These are phyloP conservation scores for Cabera pusaria DNA, from an alignment of 2,888 invertebrate species.

Conservation along the genomic window DNA sequence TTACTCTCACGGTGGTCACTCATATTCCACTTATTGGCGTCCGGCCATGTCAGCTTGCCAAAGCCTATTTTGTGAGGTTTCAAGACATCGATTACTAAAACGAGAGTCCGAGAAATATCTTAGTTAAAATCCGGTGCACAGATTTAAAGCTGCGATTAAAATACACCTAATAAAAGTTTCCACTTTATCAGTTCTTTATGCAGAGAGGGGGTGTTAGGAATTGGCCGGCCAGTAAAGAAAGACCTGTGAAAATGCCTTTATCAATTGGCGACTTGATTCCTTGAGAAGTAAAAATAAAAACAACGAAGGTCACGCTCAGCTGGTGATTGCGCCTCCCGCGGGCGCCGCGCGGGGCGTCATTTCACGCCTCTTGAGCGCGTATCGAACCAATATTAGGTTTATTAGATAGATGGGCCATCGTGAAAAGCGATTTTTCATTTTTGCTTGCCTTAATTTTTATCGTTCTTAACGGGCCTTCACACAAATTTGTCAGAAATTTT, in stretches of 20 bases:
- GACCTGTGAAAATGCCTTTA: constrained; percentile 35
- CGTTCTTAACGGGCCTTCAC: constrained; percentile 39
- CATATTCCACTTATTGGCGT: constrained; percentile 37
- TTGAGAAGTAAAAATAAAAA: constrained; percentile 43
- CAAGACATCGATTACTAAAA: constrained; percentile 23
- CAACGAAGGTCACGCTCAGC: constrained; percentile 48
- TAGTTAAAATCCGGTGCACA: constrained; percentile 13
- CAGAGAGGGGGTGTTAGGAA: constrained; percentile 42
- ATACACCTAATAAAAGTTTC: constrained; percentile 44
- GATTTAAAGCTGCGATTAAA: constrained; percentile 28
- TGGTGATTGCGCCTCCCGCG: constrained; percentile 48
- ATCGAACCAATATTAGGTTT: constrained; percentile 81
- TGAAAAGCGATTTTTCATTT: constrained; percentile 69
- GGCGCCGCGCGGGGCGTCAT: constrained; percentile 59
- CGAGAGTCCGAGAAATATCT: constrained; percentile 13
- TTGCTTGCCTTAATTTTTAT: constrained; percentile 52
- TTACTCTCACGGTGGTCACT: constrained; percentile 28
- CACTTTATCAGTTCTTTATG: constrained; percentile 49
- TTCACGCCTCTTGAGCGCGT: constrained; percentile 79
- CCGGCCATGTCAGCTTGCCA: constrained; percentile 34
- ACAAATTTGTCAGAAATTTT: constrained; percentile 34
- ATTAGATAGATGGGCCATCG: constrained; percentile 75
- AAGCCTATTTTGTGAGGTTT: constrained; percentile 25
- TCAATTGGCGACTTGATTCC: constrained; percentile 22
- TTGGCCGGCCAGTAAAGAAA: constrained; percentile 30